Evolutionary conservation across 2,888 invertebrate species (phyloP), one percentile per base, ranked within the genome.

Genomic region (Copidosoma aretas): DNA sequence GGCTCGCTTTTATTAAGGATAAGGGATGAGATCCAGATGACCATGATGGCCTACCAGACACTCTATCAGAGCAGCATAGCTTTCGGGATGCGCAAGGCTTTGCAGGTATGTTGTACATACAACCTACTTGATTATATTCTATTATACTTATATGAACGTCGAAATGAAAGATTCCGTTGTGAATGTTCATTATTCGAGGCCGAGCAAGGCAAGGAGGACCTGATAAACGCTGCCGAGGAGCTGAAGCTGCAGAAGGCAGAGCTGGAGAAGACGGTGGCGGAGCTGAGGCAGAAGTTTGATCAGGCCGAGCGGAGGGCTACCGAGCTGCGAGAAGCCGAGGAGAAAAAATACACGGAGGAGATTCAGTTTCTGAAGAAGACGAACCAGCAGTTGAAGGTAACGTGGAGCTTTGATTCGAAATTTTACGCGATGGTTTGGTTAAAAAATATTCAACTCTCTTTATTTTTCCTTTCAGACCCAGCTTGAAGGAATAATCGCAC

Each of bases 31-130:
- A 92, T 98, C 68, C 89, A 93, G 73, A 97, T 98, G 91, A 97
- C 98, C 0, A 92, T 98, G 86, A 93, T 96, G 78, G 97, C 98
- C 0, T 98, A 97, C 81, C 96, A 97, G 84, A 95, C 96, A 0
- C 87, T 99, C 1, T 97, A 98, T 80, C 98, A 98, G 83, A 97
- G 97, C 84, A 96, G 97, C 64, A 94, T 98, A 62, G 97, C 98
- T 0, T 99, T 97, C 82, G 98, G 97, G 32, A 95, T 98, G 91
- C 89, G 98, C 72, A 98, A 99, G 86, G 96, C 98, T n/a, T 85
- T 98, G 67, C 94, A 95, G 86, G 91, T 91, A 76, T 60, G 43
- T 46, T 46, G 32, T 32, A 32, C 8, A 5, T 32, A 32, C 32
- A 8, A 32, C 32, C 4, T 3, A 8, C 32, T n/a, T n/a, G 52